phyloP scores from a whole-genome alignment of 1,140 invertebrate species.

The Pseudobourletiella spinata region DNA sequence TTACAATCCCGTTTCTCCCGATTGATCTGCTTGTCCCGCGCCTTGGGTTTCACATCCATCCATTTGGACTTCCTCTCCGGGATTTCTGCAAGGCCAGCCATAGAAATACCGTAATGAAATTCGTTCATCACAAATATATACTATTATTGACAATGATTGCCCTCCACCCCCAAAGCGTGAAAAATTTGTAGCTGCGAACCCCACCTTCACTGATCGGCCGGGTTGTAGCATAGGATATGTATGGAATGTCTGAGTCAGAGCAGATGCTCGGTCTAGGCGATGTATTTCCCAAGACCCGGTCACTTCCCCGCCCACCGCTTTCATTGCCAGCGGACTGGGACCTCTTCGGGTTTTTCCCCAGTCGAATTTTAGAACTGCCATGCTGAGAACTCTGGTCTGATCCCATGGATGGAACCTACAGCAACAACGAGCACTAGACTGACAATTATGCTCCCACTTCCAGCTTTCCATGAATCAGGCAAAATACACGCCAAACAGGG shows the following conservation, averaged over 20 bases:
- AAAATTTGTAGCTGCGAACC: too few relatives aligned
- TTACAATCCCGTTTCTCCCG: slow-evolving; percentile 33
- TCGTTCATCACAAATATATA: too few relatives aligned
- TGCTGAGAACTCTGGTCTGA: slow-evolving; percentile 36
- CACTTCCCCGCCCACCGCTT: slow-evolving; percentile 3
- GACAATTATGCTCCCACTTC: too few relatives aligned
- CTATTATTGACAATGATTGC: too few relatives aligned
- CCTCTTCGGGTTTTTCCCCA: slow-evolving; percentile 35
- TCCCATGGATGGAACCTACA: too few relatives aligned
- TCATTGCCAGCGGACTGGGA: slow-evolving; percentile 34
- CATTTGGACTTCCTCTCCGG: slow-evolving; percentile 29
- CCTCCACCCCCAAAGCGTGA: too few relatives aligned
- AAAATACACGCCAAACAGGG: too few relatives aligned
- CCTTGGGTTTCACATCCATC: slow-evolving; percentile 26
- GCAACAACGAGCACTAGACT: too few relatives aligned
- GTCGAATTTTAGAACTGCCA: slow-evolving; percentile 14
- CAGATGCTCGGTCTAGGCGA: slow-evolving; percentile 74
- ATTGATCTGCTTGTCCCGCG: slow-evolving; percentile 32
- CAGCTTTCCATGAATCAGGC: too few relatives aligned
- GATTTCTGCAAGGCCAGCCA: too few relatives aligned
- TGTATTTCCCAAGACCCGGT: slow-evolving; percentile 48
- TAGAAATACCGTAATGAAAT: too few relatives aligned
- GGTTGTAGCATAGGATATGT: slow-evolving; percentile 88
- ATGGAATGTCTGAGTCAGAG: slow-evolving; percentile 81
- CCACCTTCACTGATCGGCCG: slow-evolving; percentile 57